Percentiles rank a stretch among this genome's conserved stretches.
Evolutionary conservation across 2,888 invertebrate species (phyloP).

Genomic region (Eubasilissa splendida): DNA sequence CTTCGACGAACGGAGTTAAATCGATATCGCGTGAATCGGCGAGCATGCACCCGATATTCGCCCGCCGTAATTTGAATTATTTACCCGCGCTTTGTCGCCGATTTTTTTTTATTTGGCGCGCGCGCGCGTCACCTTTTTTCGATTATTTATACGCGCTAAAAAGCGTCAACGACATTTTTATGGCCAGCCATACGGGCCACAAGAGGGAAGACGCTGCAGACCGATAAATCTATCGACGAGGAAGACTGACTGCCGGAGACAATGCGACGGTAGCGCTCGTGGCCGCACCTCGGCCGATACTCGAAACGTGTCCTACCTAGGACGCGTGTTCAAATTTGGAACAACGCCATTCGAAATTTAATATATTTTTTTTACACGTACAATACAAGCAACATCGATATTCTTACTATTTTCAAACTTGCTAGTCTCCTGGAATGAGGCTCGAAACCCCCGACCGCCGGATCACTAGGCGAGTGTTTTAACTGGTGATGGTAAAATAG

Average conservation of each 20-base stretch:
- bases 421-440: too few species aligned
- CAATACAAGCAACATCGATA: too few species aligned
- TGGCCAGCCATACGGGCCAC: not conserved
- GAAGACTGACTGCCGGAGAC: constrained; percentile 21
- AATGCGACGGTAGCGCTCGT: constrained; percentile 32
- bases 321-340: constrained; percentile 11
- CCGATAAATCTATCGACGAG: constrained; percentile 31
- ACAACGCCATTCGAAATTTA: not conserved
- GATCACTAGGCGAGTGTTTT: too few species aligned
- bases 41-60: not conserved
- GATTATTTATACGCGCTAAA: constrained; percentile 33
- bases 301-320: constrained; percentile 3
- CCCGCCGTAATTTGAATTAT: constrained; percentile 26
- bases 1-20: not conserved
- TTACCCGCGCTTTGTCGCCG: constrained; percentile 1
- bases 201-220: constrained; percentile 32
- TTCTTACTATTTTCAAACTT: too few species aligned
- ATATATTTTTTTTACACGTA: too few species aligned
- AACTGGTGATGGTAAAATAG: too few species aligned
- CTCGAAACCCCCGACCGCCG: too few species aligned
- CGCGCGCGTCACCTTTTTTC: constrained; percentile 15
- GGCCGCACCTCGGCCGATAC: constrained; percentile 24
- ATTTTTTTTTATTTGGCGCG: constrained; percentile 20
- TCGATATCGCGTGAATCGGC: constrained; percentile 9
- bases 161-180: constrained; percentile 32